These are phyloP conservation scores for Tichodroma muraria DNA, from an alignment of 2,113 vertebrate species.

Conservation along the genomic window DNA sequence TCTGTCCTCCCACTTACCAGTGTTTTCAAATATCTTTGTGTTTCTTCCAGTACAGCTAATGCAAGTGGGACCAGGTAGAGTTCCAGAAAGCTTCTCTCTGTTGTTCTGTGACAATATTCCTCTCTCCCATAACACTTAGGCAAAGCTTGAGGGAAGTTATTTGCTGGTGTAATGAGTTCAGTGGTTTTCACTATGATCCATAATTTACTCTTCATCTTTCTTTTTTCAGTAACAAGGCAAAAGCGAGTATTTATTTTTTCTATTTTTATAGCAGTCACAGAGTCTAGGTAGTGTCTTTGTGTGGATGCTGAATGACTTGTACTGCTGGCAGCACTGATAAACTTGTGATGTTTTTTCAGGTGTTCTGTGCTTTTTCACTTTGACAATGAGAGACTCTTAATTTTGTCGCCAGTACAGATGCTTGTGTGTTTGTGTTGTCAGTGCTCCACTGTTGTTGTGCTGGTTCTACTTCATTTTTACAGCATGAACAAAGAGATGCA, in stretches of 20 bases:
- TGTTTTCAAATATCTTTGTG: neutral
- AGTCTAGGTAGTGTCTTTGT: neutral
- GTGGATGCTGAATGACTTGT: neutral
- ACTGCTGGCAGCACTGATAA: neutral
- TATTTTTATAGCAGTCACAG: neutral
- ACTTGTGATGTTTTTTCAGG: neutral
- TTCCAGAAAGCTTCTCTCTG: neutral
- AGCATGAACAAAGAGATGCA: neutral
- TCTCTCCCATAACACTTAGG: neutral
- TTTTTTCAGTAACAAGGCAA: neutral
- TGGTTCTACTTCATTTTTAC: neutral
- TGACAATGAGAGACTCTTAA: neutral
- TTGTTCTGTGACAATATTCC: neutral
- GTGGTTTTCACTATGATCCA: neutral
- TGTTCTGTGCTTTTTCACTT: neutral
- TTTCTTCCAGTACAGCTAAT: neutral
- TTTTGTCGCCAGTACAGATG: neutral
- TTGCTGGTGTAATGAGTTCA: neutral
- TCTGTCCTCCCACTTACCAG: neutral
- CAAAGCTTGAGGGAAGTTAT: neutral
- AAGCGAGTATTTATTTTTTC: neutral
- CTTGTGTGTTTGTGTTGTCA: neutral
- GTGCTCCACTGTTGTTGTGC: neutral
- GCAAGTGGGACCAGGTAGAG: neutral
- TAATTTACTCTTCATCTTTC: neutral